Evolutionary conservation across 2,797 vertebrate genomes (phyloP).

Genomic region (Percopsis omiscomaycus): DNA sequence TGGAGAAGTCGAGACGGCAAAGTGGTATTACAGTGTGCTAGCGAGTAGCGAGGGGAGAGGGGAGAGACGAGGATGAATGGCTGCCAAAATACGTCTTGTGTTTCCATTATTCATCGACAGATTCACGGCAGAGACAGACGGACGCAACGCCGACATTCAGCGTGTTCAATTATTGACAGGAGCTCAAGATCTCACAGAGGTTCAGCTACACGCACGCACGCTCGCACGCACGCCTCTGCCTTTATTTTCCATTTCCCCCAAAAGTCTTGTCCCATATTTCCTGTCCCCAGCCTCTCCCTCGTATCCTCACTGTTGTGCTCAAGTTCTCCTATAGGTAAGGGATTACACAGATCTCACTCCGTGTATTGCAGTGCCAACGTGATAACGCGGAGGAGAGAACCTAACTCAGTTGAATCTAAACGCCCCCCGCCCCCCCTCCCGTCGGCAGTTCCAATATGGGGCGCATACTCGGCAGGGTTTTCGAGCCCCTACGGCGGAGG

Average conservation of each 20-base stretch:
- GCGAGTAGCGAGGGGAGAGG: constrained; percentile 7
- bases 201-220: constrained; percentile 13
- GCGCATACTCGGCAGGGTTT: background rate
- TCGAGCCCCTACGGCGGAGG: background rate
- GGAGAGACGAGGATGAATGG: constrained; percentile 30
- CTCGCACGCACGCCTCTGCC: background rate
- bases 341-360: background rate
- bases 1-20: background rate
- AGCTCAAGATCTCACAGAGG: constrained; percentile 29
- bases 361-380: background rate
- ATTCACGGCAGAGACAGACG: constrained; percentile 27
- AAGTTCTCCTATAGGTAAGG: background rate
- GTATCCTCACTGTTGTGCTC: background rate
- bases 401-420: too few relatives aligned
- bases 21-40: constrained; percentile 38
- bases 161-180: constrained; percentile 55
- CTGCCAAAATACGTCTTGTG: constrained; percentile 20
- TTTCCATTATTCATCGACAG: constrained; percentile 58
- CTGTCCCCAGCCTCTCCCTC: background rate
- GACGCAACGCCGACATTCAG: constrained; percentile 33
- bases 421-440: too few relatives aligned
- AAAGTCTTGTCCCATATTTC: constrained; percentile 1
- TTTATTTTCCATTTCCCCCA: constrained; percentile 10
- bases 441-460: too few relatives aligned
- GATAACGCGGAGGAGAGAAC: constrained; percentile 11